phyloP scores from a whole-genome alignment of 2,888 invertebrate species.

The Mantis religiosa region DNA sequence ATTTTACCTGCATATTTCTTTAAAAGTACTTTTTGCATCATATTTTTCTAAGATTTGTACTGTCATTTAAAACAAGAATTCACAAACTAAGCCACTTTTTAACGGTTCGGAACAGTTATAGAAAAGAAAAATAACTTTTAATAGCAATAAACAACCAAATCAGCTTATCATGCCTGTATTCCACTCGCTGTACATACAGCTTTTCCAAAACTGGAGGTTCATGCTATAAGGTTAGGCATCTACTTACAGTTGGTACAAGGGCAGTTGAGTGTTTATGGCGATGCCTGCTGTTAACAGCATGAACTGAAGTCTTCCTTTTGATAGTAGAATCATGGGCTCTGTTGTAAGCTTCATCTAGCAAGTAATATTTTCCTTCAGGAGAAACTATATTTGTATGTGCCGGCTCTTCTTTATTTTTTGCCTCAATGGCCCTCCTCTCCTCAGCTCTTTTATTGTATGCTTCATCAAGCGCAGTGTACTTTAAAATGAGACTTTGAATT shows the following conservation, averaged over 20 bases:
- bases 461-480: constrained; percentile 76
- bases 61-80: background rate
- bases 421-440: background rate
- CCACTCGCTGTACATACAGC: background rate
- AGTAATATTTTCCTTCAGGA: background rate
- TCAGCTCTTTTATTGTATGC: constrained; percentile 46
- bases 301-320: constrained; percentile 16
- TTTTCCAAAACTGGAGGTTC: background rate
- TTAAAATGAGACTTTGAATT: constrained; percentile 75
- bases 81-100: background rate
- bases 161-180: background rate
- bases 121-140: background rate
- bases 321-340: constrained; percentile 43
- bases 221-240: background rate
- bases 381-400: background rate
- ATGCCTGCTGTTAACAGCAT: constrained; percentile 27
- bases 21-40: background rate
- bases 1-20: background rate
- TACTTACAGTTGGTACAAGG: constrained; percentile 27
- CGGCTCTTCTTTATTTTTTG: background rate
- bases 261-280: constrained; percentile 27
- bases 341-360: constrained; percentile 65
- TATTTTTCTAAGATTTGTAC: background rate
- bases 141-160: background rate
- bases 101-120: background rate